phyloP scores from a whole-genome alignment of 2,113 vertebrate genomes.

The Charina bottae region DNA sequence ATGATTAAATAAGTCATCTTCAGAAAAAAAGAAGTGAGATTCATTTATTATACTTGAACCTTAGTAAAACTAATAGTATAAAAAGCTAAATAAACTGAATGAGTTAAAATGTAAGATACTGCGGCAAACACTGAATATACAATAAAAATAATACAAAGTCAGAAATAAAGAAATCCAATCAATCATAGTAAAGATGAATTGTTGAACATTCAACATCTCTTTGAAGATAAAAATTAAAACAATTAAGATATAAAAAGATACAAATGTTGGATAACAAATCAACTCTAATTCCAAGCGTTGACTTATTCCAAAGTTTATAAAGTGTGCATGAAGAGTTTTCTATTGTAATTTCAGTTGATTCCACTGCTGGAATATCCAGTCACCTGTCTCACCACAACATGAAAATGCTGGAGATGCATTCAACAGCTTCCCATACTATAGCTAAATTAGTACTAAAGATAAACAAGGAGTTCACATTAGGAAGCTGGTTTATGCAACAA shows the following conservation, averaged over 20 bases:
- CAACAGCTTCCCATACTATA: not conserved
- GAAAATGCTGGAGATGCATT: not conserved
- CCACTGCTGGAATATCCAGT: not conserved
- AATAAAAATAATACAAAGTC: slow-evolving; percentile 14
- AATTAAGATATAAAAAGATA: not conserved
- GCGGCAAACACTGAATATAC: not conserved
- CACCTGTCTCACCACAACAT: not conserved
- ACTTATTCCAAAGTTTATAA: not conserved
- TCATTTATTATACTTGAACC: not conserved
- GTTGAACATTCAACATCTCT: not conserved
- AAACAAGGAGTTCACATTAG: not conserved
- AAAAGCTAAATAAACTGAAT: not conserved
- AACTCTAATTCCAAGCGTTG: not conserved
- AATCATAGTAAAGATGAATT: not conserved
- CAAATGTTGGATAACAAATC: not conserved
- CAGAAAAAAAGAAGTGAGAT: not conserved
- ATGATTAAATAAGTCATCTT: not conserved
- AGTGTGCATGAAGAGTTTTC: not conserved
- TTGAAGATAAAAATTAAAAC: not conserved
- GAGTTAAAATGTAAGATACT: not conserved
- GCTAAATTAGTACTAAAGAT: not conserved
- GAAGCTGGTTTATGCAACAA: not conserved
- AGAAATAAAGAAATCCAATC: not conserved
- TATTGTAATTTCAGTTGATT: not conserved
- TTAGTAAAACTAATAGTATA: not conserved